Evolutionary conservation across 30 jellyfish, hydroid and myxozoan species (phyloP), one percentile per base, ranked within the genome.

Genomic region (Turritopsis rubra): DNA sequence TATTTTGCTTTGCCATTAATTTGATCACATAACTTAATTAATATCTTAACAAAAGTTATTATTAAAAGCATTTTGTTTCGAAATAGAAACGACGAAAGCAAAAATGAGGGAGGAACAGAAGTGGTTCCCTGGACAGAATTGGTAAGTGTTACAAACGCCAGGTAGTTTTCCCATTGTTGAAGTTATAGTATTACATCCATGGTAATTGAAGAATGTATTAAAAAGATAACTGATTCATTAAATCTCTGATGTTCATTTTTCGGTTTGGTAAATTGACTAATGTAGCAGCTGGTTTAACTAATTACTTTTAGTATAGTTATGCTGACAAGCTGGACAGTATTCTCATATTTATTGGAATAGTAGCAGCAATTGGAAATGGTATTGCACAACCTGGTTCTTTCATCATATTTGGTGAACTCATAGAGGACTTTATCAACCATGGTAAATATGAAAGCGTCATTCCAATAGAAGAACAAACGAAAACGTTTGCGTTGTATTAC

Each of bases 351-450:
- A 21, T 86, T 86, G 97, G 92, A 3, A 86, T 90, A 52, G 73
- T 91, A 16, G 86, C 93, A 28, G 89, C 96, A 29, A 91, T 91
- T 17, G 97, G 91, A 29, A 91, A 91, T 86, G 97, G 97, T 28
- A 83, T 91, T 1, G 96, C 92, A 27, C 97, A 91, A 54, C 97
- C 97, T 5, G 83, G 83, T 19, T 86, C 97, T 29, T 75, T 91
- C 79, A 80, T 91, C 41, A 27, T 91, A 54, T 91, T 91, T 85
- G 97, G 97, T 27, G 91, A 91, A 24, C 88, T 91, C 24, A 91
- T 91, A 60, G 89, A 85, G 17, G 94, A 91, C 68, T 91, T 91
- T 75, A 81, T 91, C 75, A 27, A 68, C 30, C 30, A n/a, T 27
- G 77, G 31, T 7, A 83, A 65, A 17, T 3, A 41, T 13, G 70